These are phyloP conservation scores for Theodoxus fluviatilis DNA, from an alignment of 2,888 invertebrate species.

Conservation along the genomic window DNA sequence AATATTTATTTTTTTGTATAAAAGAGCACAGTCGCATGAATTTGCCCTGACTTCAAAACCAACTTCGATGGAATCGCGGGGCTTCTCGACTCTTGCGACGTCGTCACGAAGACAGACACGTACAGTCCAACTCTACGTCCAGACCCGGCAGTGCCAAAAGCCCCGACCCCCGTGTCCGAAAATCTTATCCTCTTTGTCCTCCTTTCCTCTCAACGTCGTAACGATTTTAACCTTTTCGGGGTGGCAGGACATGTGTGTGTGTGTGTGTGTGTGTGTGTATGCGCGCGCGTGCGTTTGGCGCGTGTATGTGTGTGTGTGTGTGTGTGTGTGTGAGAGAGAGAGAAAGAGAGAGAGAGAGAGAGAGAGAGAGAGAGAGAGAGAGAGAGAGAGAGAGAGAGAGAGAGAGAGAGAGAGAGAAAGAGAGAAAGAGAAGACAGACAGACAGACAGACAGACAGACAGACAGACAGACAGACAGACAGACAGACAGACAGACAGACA, in stretches of 20 bases:
- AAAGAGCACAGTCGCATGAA: too few relatives aligned
- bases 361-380: slow-evolving; percentile 20
- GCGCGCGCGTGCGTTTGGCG: too few relatives aligned
- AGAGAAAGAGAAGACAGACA: neutral
- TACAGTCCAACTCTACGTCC: too few relatives aligned
- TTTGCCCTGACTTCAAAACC: too few relatives aligned
- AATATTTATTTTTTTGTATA: too few relatives aligned
- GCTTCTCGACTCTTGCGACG: too few relatives aligned
- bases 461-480: neutral
- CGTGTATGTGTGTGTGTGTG: neutral
- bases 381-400: slow-evolving; percentile 12
- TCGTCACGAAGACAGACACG: too few relatives aligned
- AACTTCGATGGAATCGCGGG: too few relatives aligned
- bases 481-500: slow-evolving; percentile 19
- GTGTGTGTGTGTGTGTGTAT: slow-evolving; percentile 8
- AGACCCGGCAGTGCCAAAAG: neutral
- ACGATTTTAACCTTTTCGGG: too few relatives aligned
- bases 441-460: slow-evolving; percentile 1
- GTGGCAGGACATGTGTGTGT: too few relatives aligned
- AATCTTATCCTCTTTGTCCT: neutral
- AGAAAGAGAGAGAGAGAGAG: slow-evolving; percentile 12
- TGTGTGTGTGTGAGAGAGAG: slow-evolving; percentile 10
- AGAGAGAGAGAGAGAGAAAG: neutral
- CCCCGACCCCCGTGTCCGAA: neutral
- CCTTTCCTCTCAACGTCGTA: neutral